Base-by-base conservation (phyloP, 1,140 invertebrate genomes). In the Magallana angulata region DNA sequence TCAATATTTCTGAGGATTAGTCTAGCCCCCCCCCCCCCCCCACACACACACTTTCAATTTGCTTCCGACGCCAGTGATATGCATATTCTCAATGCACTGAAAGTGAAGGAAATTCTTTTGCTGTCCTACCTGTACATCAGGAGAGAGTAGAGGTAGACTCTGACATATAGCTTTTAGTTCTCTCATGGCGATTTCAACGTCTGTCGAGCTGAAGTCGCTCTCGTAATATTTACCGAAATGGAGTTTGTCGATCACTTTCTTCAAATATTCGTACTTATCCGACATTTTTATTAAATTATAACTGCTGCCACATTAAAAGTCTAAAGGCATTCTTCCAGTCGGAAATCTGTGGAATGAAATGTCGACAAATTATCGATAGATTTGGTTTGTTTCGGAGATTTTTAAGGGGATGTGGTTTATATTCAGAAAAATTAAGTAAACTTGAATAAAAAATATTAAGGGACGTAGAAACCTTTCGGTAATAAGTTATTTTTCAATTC, bases 231-330 rank as follows among this genome's bases (percentile, higher is more conserved):
- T 76, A 76, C 68, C 18, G 0, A 36, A 30, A 30, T 76, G 68
- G 24, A 76, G 24, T 76, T 76, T 76, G 14, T 76, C 68, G 8
- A 76, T 30, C 11, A 76, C 68, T 76, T 76, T 76, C 68, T 76
- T 76, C 68, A 76, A 76, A 76, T 11, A 76, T 4, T 18, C 24
- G 68, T 76, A 76, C 24, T 76, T 76, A 11, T 76, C 68, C 24
- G 68, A 76, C 68, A 76, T 76, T 30, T 76, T 76, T 76, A 76
- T 18, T 12, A 62, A 62, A 16, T 12, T 62, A 62, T 48, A 48
- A 48, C 36, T 48, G 36, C 36, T 48, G 5, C 36, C 36, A 48
- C 36, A 48, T 48, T 48, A 48, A 48, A 48, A 48, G 36, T 48
- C 36, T 48, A 48, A 48, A 48, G 2, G 36, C 60, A 62, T 62